phyloP scores from a whole-genome alignment of 2,888 invertebrate species.

The Andrena camellia region DNA sequence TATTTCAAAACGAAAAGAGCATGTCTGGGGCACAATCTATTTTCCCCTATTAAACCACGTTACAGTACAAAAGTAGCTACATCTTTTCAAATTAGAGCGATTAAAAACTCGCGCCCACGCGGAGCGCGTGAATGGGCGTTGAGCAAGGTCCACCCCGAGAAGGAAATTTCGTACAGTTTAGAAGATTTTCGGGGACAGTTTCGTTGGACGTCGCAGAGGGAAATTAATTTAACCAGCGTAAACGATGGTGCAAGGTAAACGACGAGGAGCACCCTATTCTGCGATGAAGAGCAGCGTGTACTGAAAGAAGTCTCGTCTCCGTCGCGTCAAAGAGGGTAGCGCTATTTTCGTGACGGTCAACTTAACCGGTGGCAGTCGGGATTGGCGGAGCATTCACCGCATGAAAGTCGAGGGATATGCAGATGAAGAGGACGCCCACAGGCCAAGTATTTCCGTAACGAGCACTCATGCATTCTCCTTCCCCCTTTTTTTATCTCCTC shows the following conservation, averaged over 20 bases:
- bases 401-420: constrained; percentile 43
- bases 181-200: not conserved
- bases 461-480: constrained; percentile 18
- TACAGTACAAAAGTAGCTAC: no score
- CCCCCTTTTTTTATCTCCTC: not conserved
- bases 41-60: not conserved
- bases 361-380: constrained; percentile 49
- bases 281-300: constrained; percentile 40
- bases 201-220: not conserved
- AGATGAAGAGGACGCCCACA: constrained; percentile 54
- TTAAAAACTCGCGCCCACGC: not conserved
- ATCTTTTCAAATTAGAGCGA: not conserved
- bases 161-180: not conserved
- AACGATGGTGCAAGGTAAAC: constrained; percentile 13
- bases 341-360: constrained; percentile 64
- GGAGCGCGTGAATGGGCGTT: not conserved
- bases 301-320: constrained; percentile 56
- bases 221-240: constrained; percentile 42
- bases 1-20: not conserved
- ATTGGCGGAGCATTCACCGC: constrained; percentile 60
- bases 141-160: not conserved
- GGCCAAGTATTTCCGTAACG: constrained; percentile 60
- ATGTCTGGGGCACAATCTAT: not conserved
- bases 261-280: constrained; percentile 20
- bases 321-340: constrained; percentile 38